Base-by-base conservation (phyloP, 2,113 vertebrate species). In the Phyllopteryx taeniolatus region DNA sequence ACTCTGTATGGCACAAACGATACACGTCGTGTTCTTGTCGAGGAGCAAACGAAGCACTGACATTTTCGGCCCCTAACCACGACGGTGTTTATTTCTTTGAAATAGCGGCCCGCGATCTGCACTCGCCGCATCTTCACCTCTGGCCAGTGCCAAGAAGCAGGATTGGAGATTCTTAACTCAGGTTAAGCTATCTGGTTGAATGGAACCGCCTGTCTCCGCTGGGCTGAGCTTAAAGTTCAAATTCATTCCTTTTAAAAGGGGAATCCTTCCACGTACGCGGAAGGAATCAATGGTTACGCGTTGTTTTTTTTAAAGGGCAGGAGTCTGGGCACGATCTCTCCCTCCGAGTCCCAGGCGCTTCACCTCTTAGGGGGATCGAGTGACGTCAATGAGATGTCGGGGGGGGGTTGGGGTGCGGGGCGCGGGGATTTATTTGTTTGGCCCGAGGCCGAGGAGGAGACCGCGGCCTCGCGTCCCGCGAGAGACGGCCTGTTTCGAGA, bases 1-100 rank as follows among this genome's bases (percentile, higher is more conserved):
- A 98, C 88, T 99, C 97, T 99, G 84, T 56, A 79, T 69, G 54
- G 47, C 67, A 44, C 70, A 65, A 76, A 75, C 10, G 14, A 4
- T 46, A 22, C 60, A 39, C 7, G 9, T 61, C 13, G 3, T 7
- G 12, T n/a, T 60, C 3, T 60, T 33, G 19, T 60, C n/a, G 19
- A 12, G 2, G n/a, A 60, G 20, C 11, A 42, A 47, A 64, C 15
- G 42, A 15, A 0, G 9, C 60, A 39, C 27, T 27, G 27, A 27
- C 46, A 42, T 59, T 47, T 64, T 60, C 7, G 70, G 15, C 13
- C 15, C 8, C 13, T 1, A 27, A 27, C 27, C 27, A 27, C 27
- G 27, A 27, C 27, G 27, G 27, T 10, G n/a, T 56, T 56, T 56
- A 15, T 57, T n/a, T 15, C 4, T 61, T 33, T 14, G 33, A 7